Conservation (phyloP, 2,113 vertebrate species). For the Polypterus bichir region DNA sequence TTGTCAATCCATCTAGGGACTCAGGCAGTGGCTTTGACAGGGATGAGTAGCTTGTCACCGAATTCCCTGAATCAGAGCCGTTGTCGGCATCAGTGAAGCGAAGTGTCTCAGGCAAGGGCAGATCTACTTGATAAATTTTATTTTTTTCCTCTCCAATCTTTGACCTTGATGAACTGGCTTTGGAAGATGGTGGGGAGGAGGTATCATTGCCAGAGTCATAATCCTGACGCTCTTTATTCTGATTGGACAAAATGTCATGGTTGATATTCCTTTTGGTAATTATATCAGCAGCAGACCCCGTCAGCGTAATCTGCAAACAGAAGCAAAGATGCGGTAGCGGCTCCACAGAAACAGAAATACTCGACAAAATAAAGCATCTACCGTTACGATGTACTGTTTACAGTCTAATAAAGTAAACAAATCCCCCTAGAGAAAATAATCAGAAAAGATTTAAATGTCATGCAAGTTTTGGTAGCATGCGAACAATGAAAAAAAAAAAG, state of each 20-base stretch:
- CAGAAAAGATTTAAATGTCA: constrained; percentile 48
- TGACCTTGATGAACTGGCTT: constrained; percentile 61
- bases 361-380: constrained; percentile 34
- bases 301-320: constrained; percentile 80
- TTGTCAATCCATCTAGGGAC: background rate
- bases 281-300: constrained; percentile 55
- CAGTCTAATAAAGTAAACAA: constrained; percentile 42
- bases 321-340: constrained; percentile 40
- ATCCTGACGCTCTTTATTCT: constrained; percentile 62
- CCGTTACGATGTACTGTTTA: constrained; percentile 66
- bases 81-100: constrained; percentile 61
- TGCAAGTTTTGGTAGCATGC: constrained; percentile 63
- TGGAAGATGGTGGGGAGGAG: constrained; percentile 79
- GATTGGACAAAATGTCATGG: constrained; percentile 42
- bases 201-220: constrained; percentile 96
- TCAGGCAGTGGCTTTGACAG: constrained; percentile 56
- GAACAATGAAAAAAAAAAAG: constrained; percentile 34
- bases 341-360: constrained; percentile 25
- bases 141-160: constrained; percentile 54
- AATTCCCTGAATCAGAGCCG: constrained; percentile 90
- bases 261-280: constrained; percentile 60
- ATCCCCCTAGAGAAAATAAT: constrained; percentile 43
- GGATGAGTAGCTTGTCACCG: constrained; percentile 83
- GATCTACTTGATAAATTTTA: constrained; percentile 20
- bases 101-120: constrained; percentile 50